Evolutionary conservation across 2,888 invertebrate species (phyloP).

Genomic region (Zhuqinia jingwanae): DNA sequence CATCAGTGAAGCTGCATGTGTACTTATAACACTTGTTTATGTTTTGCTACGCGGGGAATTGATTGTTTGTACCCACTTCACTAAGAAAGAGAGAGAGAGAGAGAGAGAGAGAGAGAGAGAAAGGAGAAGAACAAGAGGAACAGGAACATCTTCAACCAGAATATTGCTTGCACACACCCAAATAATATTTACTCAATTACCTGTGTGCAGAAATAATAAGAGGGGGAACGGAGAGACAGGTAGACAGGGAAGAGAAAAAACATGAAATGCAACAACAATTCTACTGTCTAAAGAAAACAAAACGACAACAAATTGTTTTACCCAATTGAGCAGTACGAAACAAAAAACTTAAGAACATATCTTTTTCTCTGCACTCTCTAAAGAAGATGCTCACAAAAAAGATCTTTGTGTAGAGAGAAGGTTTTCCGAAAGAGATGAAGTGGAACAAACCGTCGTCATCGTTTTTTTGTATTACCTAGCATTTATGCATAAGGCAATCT

Average conservation of each 20-base stretch:
- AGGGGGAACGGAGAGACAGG: not conserved
- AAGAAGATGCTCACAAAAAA: not conserved
- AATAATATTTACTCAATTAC: slow-evolving; percentile 45
- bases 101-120: not conserved
- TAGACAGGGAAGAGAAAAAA: slow-evolving; percentile 39
- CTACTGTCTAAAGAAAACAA: slow-evolving; percentile 22
- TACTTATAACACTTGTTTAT: not conserved
- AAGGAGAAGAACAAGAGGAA: slow-evolving; percentile 18
- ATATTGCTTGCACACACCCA: slow-evolving; percentile 35
- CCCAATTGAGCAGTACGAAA: slow-evolving; percentile 22
- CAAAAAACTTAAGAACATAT: not conserved
- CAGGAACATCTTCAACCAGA: slow-evolving; percentile 39
- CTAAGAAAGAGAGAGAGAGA: no score
- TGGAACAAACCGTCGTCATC: slow-evolving; percentile 24
- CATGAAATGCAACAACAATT: slow-evolving; percentile 39
- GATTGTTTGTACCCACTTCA: slow-evolving; percentile 20
- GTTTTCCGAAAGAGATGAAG: slow-evolving; percentile 26
- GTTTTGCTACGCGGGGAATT: slow-evolving; percentile 24
- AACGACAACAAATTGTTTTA: slow-evolving; percentile 48
- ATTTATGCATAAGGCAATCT: no score
- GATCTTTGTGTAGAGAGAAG: not conserved
- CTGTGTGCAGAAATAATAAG: not conserved
- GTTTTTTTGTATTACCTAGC: not conserved
- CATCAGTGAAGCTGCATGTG: not conserved
- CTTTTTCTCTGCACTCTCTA: not conserved